phyloP scores from a whole-genome alignment of 2,797 vertebrate genomes.

The Pempheris klunzingeri region DNA sequence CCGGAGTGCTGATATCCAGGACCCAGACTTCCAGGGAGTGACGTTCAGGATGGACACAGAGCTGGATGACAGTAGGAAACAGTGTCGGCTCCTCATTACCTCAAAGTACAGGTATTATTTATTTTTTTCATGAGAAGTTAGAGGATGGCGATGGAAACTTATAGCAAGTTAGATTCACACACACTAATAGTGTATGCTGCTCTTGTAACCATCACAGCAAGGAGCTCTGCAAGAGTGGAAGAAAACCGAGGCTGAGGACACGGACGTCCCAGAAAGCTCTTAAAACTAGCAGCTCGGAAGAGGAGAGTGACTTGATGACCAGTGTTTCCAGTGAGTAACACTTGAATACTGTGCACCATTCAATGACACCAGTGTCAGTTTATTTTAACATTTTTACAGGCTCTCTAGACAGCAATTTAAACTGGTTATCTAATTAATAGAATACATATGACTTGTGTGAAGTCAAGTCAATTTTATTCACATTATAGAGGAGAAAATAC shows the following conservation, averaged over 20 bases:
- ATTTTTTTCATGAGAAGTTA: neutral
- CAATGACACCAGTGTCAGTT: neutral
- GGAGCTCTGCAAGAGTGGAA: conserved; percentile 63
- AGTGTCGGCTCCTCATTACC: conserved; percentile 86
- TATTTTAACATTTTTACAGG: neutral
- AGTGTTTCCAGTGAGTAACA: conserved; percentile 77
- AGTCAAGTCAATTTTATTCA: neutral
- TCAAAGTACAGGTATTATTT: conserved; percentile 84
- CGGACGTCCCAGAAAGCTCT: conserved; percentile 63
- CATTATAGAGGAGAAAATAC: neutral
- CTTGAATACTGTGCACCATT: neutral
- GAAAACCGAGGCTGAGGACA: conserved; percentile 66
- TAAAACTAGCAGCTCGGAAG: conserved; percentile 84
- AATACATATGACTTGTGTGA: neutral
- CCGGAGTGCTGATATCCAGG: conserved; percentile 82
- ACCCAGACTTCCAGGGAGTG: conserved; percentile 89
- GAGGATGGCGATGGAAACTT: neutral
- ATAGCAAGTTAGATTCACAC: neutral
- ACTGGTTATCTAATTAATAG: neutral
- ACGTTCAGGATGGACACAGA: conserved; percentile 86
- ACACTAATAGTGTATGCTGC: neutral
- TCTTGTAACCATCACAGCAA: conserved; percentile 61
- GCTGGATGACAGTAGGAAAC: conserved; percentile 71
- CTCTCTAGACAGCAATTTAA: neutral
- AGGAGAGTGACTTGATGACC: conserved; percentile 74